These are phyloP conservation scores for Drosophila oshimai DNA, from an alignment of 1,140 invertebrate species.

Conservation along the genomic window DNA sequence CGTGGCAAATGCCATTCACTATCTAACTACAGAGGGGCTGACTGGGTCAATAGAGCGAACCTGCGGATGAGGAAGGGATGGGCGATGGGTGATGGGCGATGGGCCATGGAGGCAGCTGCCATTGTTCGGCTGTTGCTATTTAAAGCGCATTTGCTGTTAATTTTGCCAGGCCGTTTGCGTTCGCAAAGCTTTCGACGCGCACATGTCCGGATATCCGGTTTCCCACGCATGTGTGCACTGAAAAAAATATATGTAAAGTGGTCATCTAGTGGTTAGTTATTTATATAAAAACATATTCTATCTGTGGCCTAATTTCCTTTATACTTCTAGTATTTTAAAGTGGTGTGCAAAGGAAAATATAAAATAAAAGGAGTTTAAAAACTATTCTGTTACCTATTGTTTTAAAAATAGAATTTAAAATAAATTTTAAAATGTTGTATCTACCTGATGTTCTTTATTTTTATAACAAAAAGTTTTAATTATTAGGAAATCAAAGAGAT, in stretches of 20 bases:
- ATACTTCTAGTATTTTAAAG: too few relatives aligned
- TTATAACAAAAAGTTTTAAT: too few relatives aligned
- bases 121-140: constrained; percentile 73
- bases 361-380: too few relatives aligned
- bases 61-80: constrained; percentile 4
- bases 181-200: constrained; percentile 60
- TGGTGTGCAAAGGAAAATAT: too few relatives aligned
- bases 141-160: constrained; percentile 78
- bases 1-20: constrained; percentile 23
- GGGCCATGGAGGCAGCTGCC: constrained; percentile 21
- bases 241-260: neutral
- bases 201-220: constrained; percentile 71
- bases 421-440: too few relatives aligned
- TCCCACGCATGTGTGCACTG: constrained; percentile 27
- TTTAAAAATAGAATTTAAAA: too few relatives aligned
- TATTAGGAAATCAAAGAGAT: too few relatives aligned
- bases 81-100: neutral
- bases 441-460: too few relatives aligned
- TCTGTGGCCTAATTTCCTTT: too few relatives aligned
- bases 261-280: neutral
- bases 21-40: constrained; percentile 31
- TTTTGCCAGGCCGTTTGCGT: constrained; percentile 70
- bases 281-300: too few relatives aligned
- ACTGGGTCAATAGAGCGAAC: constrained; percentile 72
- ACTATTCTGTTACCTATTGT: too few relatives aligned